Evolutionary conservation across 1,140 invertebrate genomes (phyloP), one percentile per base, ranked within the genome.

Genomic region (Vollenhovia emeryi): DNA sequence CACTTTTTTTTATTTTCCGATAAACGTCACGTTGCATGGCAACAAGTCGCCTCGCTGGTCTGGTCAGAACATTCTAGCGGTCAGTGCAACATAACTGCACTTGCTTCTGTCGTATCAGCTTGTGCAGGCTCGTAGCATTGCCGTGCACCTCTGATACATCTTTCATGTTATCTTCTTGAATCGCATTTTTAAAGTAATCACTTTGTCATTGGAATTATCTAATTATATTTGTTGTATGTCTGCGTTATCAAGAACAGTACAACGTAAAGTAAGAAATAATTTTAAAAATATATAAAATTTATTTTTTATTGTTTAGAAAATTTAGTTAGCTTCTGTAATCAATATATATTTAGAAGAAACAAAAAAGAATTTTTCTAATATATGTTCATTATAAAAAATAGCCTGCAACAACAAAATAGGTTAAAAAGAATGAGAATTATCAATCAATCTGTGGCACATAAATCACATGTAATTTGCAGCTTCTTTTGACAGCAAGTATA

Each of bases 61-160:
- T 62, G 74, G 73, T 74, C 64, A 55, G 80, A 74, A 50, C 86
- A 85, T 91, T 85, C 75, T 89, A 89, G 91, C 91, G 91, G 92
- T 92, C 91, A 92, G 89, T 91, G 85, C 90, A 92, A 92, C 91
- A 92, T 92, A 92, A 91, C 92, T 92, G 91, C 91, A 91, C 86
- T 87, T 92, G 75, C 86, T 82, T 59, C 78, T 86, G 88, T 24
- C 24, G 43, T 24, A 57, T 6, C 48, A 45, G 52, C 64, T 57
- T 52, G 43, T 24, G 36, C 24, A 33, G 55, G 64, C 40, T 69
- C 24, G 24, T 74, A 43, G 75, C 59, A 24, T 76, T 69, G 36
- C 66, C 52, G 60, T 85, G 60, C 43, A 84, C 73, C 68, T 73
- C 27, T 9, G 52, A 86, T 62, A 50, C 48, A 36, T 73, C 45